Conservation (phyloP, 2,888 invertebrate species). For the Tenthredo livida region DNA sequence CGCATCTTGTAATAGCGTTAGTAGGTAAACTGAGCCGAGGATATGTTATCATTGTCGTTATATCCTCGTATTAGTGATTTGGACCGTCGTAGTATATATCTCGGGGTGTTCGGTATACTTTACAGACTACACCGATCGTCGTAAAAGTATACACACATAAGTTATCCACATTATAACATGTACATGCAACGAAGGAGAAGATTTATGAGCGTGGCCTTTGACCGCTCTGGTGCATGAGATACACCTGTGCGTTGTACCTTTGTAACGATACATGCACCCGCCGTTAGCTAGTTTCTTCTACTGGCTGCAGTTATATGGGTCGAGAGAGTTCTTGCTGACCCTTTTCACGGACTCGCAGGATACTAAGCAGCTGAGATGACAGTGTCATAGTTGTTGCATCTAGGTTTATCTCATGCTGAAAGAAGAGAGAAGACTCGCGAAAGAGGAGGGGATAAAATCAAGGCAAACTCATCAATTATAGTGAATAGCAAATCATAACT, state of each 20-base stretch:
- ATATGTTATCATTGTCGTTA: neutral
- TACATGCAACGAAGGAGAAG: neutral
- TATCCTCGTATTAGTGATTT: neutral
- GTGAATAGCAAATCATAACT: neutral
- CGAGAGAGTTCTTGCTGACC: conserved; percentile 34
- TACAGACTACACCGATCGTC: conserved; percentile 9
- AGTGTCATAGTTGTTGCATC: neutral
- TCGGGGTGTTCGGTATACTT: neutral
- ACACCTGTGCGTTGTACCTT: conserved; percentile 23
- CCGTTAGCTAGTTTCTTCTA: conserved; percentile 22
- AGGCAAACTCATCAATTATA: neutral
- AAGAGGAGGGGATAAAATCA: neutral
- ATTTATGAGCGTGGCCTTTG: conserved; percentile 36
- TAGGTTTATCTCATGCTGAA: neutral
- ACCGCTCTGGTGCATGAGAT: neutral
- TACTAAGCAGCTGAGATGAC: neutral
- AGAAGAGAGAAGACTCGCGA: neutral
- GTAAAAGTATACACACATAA: conserved; percentile 12
- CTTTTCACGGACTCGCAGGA: neutral
- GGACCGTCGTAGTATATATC: conserved; percentile 1
- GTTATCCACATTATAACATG: neutral
- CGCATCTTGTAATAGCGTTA: neutral
- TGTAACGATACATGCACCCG: conserved; percentile 4
- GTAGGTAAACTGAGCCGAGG: conserved; percentile 8
- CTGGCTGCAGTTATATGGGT: conserved; percentile 26